Percentiles rank a stretch among this genome's conserved stretches.
Conservation (phyloP, 2,888 invertebrate genomes). For the Deilephila elpenor region DNA sequence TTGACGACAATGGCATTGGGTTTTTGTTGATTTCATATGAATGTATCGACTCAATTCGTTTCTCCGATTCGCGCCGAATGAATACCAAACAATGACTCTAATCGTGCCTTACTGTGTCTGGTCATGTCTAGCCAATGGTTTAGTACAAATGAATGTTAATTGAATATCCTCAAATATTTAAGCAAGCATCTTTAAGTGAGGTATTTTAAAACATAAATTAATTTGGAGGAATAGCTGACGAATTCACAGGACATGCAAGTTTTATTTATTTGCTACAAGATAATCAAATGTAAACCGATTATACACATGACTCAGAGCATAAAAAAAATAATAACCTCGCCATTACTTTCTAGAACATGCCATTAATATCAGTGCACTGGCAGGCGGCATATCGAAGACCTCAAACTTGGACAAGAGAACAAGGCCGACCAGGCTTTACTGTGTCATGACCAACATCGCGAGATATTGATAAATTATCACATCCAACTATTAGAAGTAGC, state of each 20-base stretch:
- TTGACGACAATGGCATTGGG: neutral
- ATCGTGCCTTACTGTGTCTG: neutral
- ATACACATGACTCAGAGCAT: neutral
- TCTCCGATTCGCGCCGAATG: neutral
- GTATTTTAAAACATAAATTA: no score
- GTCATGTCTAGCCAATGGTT: no score
- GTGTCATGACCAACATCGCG: slow-evolving; percentile 9
- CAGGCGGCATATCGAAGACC: slow-evolving; percentile 11
- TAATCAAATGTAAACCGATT: no score
- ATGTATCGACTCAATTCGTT: neutral
- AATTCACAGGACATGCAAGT: no score
- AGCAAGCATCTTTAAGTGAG: no score
- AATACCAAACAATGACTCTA: neutral
- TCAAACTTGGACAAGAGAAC: slow-evolving; percentile 8
- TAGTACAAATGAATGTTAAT: no score
- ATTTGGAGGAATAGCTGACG: no score
- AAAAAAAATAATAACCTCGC: neutral
- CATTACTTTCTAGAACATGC: slow-evolving; percentile 13
- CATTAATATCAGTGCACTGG: neutral
- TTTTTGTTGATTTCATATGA: neutral
- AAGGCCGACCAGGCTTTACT: slow-evolving; percentile 11
- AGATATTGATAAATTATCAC: slow-evolving; percentile 5
- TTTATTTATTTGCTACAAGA: no score
- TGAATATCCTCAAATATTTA: no score
- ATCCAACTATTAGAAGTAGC: neutral